A percentile compares a stretch with the other conserved stretches of the same genome.
Conservation (phyloP, 2,797 vertebrate species). For the Clarias pachynema region DNA sequence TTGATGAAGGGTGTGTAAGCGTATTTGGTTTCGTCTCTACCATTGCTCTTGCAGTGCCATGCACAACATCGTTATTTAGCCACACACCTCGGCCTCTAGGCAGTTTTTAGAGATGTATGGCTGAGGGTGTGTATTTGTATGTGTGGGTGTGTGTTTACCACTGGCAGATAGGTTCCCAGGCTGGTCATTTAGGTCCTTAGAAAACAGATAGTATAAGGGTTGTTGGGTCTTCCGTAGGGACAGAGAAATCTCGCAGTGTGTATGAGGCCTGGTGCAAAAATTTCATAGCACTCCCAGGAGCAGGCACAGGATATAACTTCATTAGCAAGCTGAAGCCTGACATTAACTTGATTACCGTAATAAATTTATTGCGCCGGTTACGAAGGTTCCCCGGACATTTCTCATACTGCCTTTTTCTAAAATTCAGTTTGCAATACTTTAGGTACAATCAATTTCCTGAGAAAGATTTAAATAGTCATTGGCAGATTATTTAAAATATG, state of each 20-base stretch:
- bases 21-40: conserved; percentile 36
- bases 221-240: conserved; percentile 38
- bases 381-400: conserved; percentile 46
- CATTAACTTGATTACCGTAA: conserved; percentile 75
- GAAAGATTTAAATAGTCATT: background rate
- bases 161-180: conserved; percentile 41
- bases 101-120: conserved; percentile 52
- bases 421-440: conserved; percentile 48
- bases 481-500: background rate
- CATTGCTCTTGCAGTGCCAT: conserved; percentile 29
- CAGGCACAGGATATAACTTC: conserved; percentile 67
- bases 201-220: conserved; percentile 30
- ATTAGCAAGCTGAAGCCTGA: conserved; percentile 70
- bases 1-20: conserved; percentile 35
- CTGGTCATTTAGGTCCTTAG: conserved; percentile 45
- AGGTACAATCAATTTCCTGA: conserved; percentile 47
- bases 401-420: conserved; percentile 57
- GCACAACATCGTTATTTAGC: conserved; percentile 32
- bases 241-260: conserved; percentile 8
- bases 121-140: background rate
- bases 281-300: conserved; percentile 57
- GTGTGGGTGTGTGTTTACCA: conserved; percentile 7
- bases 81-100: conserved; percentile 37
- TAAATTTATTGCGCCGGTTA: conserved; percentile 60
- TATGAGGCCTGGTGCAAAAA: conserved; percentile 11